phyloP scores from a whole-genome alignment of 2,888 invertebrate genomes.

The Sericinus montela region DNA sequence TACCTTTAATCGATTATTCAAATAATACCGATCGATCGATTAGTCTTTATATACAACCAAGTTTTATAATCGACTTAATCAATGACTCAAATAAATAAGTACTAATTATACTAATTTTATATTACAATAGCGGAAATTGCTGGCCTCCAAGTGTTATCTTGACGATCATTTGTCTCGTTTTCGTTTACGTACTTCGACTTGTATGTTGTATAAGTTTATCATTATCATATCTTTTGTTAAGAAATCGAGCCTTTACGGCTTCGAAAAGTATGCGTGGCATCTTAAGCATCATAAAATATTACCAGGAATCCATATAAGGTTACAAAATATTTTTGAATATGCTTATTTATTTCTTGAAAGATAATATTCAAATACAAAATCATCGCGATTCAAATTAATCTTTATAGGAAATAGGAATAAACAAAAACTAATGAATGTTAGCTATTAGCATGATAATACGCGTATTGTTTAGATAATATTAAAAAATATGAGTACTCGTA shows the following conservation, averaged over 20 bases:
- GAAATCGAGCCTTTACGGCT: not conserved
- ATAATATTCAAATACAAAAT: no score
- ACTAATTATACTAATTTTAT: not conserved
- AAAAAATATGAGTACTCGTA: no score
- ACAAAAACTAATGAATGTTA: no score
- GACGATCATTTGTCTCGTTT: conserved; percentile 2
- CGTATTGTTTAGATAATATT: no score
- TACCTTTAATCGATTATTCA: no score
- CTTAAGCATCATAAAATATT: conserved; percentile 2
- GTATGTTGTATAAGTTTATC: conserved; percentile 2
- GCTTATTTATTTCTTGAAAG: not conserved
- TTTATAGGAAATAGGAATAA: no score
- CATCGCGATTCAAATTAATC: no score
- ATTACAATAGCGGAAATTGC: not conserved
- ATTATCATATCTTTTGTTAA: conserved; percentile 9
- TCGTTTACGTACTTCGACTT: no score
- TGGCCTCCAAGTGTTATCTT: not conserved
- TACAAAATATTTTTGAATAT: not conserved
- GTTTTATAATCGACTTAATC: no score
- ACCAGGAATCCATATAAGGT: not conserved
- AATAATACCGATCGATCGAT: no score
- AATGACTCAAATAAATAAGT: not conserved
- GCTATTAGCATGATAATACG: no score
- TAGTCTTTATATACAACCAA: no score
- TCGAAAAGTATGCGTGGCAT: not conserved